Base-by-base conservation (phyloP, 1,140 invertebrate species). In the Meloidogyne floridensis region DNA sequence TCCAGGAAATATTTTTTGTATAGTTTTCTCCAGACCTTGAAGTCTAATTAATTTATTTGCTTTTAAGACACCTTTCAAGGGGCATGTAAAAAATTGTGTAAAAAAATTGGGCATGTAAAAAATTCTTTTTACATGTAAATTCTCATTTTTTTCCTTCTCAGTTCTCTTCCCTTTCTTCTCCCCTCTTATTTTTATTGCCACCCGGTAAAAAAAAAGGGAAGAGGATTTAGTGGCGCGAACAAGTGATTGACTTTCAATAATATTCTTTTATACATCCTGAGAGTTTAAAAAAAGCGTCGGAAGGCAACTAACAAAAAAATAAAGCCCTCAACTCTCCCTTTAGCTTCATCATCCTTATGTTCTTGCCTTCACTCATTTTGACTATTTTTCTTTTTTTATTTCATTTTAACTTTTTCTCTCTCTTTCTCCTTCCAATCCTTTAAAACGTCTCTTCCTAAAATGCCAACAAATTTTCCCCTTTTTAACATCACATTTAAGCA, bases 261-360 rank as follows among this genome's bases (percentile, higher is more conserved):
- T 15, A 32, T 32, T 32, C 0, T 32, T 59, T 59, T 59, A n/a
- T 65, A 7, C n/a, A 65, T 65, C 59, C 59, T 65, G 13, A 15
- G 54, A 51, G 77, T 70, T 71, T 42, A 79, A 70, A 69, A 51
- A 71, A 72, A 72, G 65, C 59, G 65, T 18, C 47, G n/a, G 77
- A 32, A 43, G 10, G 59, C 53, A 53, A 11, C n/a, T 7, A 79
- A 47, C 77, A 51, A 56, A 65, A 69, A 15, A 15, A 42, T 32
- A 42, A 54, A 32, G 7, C 7, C 6, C 11, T 43, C 11, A 6
- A 20, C 43, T 3, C 42, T 59, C 11, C 51, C 20, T 69, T 69
- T 71, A 72, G 20, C 77, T 20, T 69, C 59, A 43, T 69, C 32
- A n/a, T 72, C 54, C n/a, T 47, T 71, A 43, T 32, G 59, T 10